These are phyloP conservation scores for Loris lydekkerianus DNA, from an alignment of 2,797 vertebrate species.

Conservation along the genomic window DNA sequence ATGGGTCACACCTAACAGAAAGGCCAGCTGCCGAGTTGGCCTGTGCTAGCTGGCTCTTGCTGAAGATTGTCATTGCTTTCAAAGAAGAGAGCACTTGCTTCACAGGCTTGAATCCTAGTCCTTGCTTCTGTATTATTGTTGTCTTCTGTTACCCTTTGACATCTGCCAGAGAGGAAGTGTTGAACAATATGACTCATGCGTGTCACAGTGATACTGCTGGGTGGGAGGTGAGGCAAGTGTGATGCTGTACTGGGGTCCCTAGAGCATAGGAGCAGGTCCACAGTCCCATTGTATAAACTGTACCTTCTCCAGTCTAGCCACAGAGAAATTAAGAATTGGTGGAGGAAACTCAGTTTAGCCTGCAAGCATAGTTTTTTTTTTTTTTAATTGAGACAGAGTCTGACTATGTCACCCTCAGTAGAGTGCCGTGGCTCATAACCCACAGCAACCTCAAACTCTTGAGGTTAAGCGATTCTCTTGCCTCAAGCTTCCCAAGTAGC, in stretches of 20 bases:
- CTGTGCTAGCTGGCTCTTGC: background rate
- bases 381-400: too few relatives aligned
- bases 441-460: too few relatives aligned
- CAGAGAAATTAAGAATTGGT: accelerated
- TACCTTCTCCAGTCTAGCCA: background rate
- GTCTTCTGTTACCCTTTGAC: constrained; percentile 49
- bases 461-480: too few relatives aligned
- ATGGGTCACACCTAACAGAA: accelerated
- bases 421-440: too few relatives aligned
- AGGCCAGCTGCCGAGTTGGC: background rate
- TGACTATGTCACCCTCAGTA: too few relatives aligned
- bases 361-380: too few relatives aligned
- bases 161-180: background rate
- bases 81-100: background rate
- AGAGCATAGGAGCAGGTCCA: accelerated
- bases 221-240: background rate
- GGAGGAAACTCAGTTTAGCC: background rate
- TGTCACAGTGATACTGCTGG: background rate
- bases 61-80: background rate
- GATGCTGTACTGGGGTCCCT: accelerated
- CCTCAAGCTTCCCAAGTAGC: too few relatives aligned
- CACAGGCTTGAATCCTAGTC: background rate
- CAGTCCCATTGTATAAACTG: too few relatives aligned
- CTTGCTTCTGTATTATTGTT: background rate
- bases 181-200: background rate